Evolutionary conservation across 1,140 invertebrate species (phyloP).

Genomic region (Chlorops oryzae): DNA sequence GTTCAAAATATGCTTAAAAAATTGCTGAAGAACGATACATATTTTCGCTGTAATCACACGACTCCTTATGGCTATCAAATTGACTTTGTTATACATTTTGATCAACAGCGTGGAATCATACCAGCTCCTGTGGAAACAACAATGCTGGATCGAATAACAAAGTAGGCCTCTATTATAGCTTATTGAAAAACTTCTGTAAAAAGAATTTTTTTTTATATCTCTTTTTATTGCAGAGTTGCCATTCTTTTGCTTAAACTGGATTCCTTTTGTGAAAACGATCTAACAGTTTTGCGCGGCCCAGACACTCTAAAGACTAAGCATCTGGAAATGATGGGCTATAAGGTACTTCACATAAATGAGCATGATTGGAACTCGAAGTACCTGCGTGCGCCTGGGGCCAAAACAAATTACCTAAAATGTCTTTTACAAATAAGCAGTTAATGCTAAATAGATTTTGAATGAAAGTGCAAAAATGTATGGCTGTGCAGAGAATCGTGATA

Average conservation of each 20-base stretch:
- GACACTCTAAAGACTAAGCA: slow-evolving; percentile 51
- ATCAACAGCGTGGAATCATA: slow-evolving; percentile 28
- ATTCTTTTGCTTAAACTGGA: slow-evolving; percentile 44
- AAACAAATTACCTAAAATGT: slow-evolving; percentile 46
- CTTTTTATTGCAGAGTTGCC: slow-evolving; percentile 37
- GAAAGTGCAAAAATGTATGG: too few species aligned
- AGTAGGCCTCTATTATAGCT: slow-evolving; percentile 19
- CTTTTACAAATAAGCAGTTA: slow-evolving; percentile 31
- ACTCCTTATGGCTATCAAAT: slow-evolving; percentile 46
- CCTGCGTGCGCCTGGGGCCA: slow-evolving; percentile 37
- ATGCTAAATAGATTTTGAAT: too few species aligned
- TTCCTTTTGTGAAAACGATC: slow-evolving; percentile 44
- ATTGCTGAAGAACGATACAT: slow-evolving; percentile 30
- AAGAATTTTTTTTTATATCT: neutral
- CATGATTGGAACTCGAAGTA: slow-evolving; percentile 54
- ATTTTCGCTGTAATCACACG: slow-evolving; percentile 40
- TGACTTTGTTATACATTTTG: slow-evolving; percentile 46
- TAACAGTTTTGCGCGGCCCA: slow-evolving; percentile 45
- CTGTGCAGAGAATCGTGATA: too few species aligned
- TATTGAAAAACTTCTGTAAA: neutral
- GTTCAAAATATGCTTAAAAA: slow-evolving; percentile 24
- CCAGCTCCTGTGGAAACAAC: slow-evolving; percentile 28
- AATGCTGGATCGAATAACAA: slow-evolving; percentile 40
- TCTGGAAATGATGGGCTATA: slow-evolving; percentile 58
- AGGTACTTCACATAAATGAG: slow-evolving; percentile 51